Evolutionary conservation across 2,888 invertebrate genomes (phyloP).

Genomic region (Meandrusa payeni): DNA sequence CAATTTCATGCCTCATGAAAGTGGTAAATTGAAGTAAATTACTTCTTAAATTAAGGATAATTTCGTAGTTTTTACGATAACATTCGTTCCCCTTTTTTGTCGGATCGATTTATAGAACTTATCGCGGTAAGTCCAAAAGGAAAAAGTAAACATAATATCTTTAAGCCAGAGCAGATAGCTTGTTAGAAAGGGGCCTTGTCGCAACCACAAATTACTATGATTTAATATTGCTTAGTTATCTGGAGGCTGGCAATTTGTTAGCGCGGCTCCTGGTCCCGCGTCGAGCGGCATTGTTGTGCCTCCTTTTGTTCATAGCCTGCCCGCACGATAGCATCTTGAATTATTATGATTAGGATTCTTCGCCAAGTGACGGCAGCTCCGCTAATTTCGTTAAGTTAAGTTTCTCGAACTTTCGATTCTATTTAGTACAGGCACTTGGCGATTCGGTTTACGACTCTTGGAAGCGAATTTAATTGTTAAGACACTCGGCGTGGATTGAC

Average conservation of each 20-base stretch:
- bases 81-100: too few species aligned
- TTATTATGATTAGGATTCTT: slow-evolving; percentile 81
- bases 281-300: slow-evolving; percentile 74
- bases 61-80: too few species aligned
- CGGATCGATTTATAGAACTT: too few species aligned
- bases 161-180: slow-evolving; percentile 55
- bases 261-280: slow-evolving; percentile 63
- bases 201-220: slow-evolving; percentile 79
- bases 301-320: slow-evolving; percentile 78
- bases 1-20: too few species aligned
- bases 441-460: background rate
- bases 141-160: slow-evolving; percentile 52
- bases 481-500: background rate
- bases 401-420: slow-evolving; percentile 17
- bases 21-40: background rate
- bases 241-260: slow-evolving; percentile 77
- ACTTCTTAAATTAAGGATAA: too few species aligned
- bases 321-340: slow-evolving; percentile 75
- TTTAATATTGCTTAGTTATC: slow-evolving; percentile 81
- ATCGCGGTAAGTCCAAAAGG: slow-evolving; percentile 20
- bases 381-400: slow-evolving; percentile 67
- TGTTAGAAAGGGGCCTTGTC: slow-evolving; percentile 60
- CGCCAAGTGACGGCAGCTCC: slow-evolving; percentile 70
- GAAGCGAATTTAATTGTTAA: background rate
- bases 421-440: too few species aligned